Conservation (phyloP, 2,797 vertebrate species). For the Xerus rutilus region DNA sequence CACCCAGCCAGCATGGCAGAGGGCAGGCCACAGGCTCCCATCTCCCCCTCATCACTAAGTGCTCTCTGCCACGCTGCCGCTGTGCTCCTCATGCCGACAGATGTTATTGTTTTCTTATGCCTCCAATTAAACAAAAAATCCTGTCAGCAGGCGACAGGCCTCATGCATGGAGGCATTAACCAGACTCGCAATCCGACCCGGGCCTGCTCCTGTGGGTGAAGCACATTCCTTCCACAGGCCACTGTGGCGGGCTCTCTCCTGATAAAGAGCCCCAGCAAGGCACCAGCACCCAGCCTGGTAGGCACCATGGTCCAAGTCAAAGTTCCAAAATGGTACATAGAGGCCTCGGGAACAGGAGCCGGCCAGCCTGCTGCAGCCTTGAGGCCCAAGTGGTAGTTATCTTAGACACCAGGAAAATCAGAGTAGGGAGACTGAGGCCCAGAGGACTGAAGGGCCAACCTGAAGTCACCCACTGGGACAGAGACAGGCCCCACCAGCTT, state of each 20-base stretch:
- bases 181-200: constrained; percentile 92
- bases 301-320: neutral
- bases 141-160: constrained; percentile 90
- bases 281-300: neutral
- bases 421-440: neutral
- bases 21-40: neutral
- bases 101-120: constrained; percentile 83
- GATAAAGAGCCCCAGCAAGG: constrained; percentile 70
- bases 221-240: constrained; percentile 53
- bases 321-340: too few relatives aligned
- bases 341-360: neutral
- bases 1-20: neutral
- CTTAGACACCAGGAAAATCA: neutral
- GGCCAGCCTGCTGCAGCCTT: neutral
- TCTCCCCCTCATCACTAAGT: neutral
- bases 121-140: constrained; percentile 84
- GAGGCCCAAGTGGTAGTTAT: neutral
- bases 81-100: constrained; percentile 45
- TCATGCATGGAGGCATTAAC: constrained; percentile 93
- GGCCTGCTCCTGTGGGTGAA: constrained; percentile 85
- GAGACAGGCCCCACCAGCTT: neutral
- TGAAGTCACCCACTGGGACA: neutral
- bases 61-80: neutral
- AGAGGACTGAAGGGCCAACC: neutral
- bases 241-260: constrained; percentile 72